Conservation (phyloP, 2,888 invertebrate species). For the Aphidoletes aphidimyza region DNA sequence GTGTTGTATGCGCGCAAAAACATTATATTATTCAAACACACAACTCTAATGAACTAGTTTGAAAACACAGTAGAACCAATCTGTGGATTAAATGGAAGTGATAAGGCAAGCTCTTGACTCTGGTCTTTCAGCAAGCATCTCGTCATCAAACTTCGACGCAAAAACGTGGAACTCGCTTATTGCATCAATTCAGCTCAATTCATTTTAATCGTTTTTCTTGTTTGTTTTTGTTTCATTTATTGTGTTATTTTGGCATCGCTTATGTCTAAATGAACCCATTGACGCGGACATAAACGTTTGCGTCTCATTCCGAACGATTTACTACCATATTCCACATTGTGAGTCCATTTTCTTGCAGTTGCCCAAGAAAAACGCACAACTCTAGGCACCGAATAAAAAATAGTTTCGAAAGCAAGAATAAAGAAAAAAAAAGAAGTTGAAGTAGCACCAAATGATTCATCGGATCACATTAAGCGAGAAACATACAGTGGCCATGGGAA, state of each 20-base stretch:
- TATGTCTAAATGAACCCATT: slow-evolving; percentile 11
- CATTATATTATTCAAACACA: no score
- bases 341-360: background rate
- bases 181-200: slow-evolving; percentile 1
- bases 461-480: slow-evolving; percentile 4
- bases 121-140: background rate
- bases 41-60: background rate
- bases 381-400: background rate
- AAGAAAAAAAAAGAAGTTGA: background rate
- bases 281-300: slow-evolving; percentile 14
- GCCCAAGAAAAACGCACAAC: background rate
- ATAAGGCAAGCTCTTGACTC: background rate
- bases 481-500: background rate
- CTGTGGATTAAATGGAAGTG: slow-evolving; percentile 44
- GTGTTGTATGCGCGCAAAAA: no score
- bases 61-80: background rate
- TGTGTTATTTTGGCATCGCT: background rate
- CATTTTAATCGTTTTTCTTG: background rate
- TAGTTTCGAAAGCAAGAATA: background rate
- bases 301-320: background rate
- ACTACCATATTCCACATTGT: background rate
- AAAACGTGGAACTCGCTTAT: background rate
- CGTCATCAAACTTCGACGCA: no score
- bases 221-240: background rate
- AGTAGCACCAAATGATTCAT: background rate